These are phyloP conservation scores for Pimephales promelas DNA, from an alignment of 2,113 vertebrate species.

Conservation along the genomic window DNA sequence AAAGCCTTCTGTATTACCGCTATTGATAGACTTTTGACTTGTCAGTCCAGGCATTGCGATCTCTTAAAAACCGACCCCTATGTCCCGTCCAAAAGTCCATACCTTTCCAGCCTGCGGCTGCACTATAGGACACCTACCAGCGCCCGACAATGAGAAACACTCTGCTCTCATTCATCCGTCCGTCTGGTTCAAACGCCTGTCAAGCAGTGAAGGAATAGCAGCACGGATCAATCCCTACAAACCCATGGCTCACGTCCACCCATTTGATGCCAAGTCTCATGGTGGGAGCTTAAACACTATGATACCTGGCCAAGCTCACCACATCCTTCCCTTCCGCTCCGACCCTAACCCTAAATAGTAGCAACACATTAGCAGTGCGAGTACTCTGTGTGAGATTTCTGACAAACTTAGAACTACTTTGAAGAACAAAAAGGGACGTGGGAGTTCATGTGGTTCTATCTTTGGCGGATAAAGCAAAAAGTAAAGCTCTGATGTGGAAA, in stretches of 20 bases:
- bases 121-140: background rate
- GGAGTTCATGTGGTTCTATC: constrained; percentile 9
- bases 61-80: constrained; percentile 6
- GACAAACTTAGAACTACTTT: constrained; percentile 4
- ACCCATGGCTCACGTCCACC: constrained; percentile 26
- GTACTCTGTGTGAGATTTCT: constrained; percentile 23
- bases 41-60: constrained; percentile 38
- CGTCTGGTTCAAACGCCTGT: constrained; percentile 24
- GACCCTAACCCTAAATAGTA: constrained; percentile 36
- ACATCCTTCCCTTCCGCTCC: constrained; percentile 39
- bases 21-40: constrained; percentile 15
- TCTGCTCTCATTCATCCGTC: background rate
- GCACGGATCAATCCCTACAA: constrained; percentile 19
- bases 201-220: constrained; percentile 1
- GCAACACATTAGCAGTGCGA: constrained; percentile 8
- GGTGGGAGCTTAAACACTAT: constrained; percentile 24
- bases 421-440: constrained; percentile 26
- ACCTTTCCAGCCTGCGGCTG: background rate
- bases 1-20: background rate
- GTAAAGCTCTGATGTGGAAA: constrained; percentile 23
- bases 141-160: background rate
- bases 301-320: constrained; percentile 40
- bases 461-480: background rate
- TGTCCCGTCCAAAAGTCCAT: constrained; percentile 32
- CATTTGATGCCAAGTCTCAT: constrained; percentile 33